A percentile compares a stretch with the other conserved stretches of the same genome.
These are phyloP conservation scores for Caenorhabditis tropicalis DNA, from an alignment of 1,140 invertebrate genomes.

Conservation along the genomic window DNA sequence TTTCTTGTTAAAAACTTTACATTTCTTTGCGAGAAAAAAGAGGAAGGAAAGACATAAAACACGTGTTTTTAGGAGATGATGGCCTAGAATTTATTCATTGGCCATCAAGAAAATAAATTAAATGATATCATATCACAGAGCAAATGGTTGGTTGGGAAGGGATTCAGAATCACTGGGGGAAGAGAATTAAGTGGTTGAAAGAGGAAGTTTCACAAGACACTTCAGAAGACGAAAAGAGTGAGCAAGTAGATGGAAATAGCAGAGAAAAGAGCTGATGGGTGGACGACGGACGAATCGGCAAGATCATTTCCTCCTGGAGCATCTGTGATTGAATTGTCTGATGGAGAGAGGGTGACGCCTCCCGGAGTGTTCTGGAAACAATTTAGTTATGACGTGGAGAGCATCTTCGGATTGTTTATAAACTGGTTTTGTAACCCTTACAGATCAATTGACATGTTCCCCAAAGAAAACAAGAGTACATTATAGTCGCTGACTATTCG, in stretches of 20 bases:
- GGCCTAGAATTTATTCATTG: not conserved
- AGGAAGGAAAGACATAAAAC: not conserved
- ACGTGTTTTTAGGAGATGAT: not conserved
- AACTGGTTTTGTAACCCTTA: too few relatives aligned
- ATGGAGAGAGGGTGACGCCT: not conserved
- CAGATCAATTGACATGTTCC: too few relatives aligned
- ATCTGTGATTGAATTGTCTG: conserved; percentile 30
- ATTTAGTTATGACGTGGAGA: not conserved
- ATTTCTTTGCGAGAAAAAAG: not conserved
- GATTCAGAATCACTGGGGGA: conserved; percentile 22
- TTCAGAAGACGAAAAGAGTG: not conserved
- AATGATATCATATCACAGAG: conserved; percentile 6
- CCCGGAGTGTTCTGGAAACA: conserved; percentile 18
- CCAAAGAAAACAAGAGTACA: too few relatives aligned
- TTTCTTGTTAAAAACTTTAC: too few relatives aligned
- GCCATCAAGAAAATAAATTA: not conserved
- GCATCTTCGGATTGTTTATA: too few relatives aligned
- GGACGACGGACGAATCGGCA: conserved; percentile 6
- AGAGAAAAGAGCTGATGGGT: not conserved
- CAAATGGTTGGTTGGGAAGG: too few relatives aligned
- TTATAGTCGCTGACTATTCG: too few relatives aligned
- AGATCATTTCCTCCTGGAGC: conserved; percentile 14
- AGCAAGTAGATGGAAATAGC: not conserved
- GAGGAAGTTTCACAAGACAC: not conserved
- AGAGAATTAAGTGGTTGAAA: not conserved